Evolutionary conservation across 2,888 invertebrate genomes (phyloP), one percentile per base, ranked within the genome.

Genomic region (Himalopsyche kuldschensis): DNA sequence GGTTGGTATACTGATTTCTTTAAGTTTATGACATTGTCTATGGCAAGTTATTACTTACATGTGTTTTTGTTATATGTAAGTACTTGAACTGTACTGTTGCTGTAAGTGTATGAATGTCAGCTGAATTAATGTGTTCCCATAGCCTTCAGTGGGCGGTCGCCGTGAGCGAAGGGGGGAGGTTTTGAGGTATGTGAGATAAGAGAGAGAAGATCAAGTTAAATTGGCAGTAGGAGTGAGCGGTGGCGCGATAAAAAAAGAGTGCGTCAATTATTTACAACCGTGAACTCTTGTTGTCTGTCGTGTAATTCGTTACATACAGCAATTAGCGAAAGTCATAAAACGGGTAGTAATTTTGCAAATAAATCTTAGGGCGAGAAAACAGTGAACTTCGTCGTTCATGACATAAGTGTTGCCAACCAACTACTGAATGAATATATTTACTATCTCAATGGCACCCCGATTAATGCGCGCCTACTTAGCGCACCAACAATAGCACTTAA

Each of bases 111-210:
- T 81, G 80, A 76, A 81, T 81, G 80, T 75, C 76, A 47, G 31
- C 75, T 81, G 80, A 81, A 81, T 81, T 81, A 81, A 81, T 81
- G 8, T 31, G 75, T 81, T 81, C 80, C 76, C 80, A 81, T 46
- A 81, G 69, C 80, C 80, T 80, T 80, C 41, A 17, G 27, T 76
- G 48, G 32, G 77, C 32, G 32, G 24, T 31, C 41, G 41, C 8
- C 30, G 20, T 30, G 75, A 27, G 41, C 24, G 75, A 15, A 31
- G 75, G 75, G 30, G 17, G 5, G 75, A 31, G 30, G 17, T 3
- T 0, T 5, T 31, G 55, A 55, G 55, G 55, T n/a, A 24, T 20
- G 20, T 55, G 55, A 55, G 20, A 20, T 20, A 55, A 20, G 55
- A 55, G 8, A 55, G 55, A 55, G 55, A 55, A 20, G 20, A 55